Base-by-base conservation (phyloP, 2,113 vertebrate species). In the Mus musculus region DNA sequence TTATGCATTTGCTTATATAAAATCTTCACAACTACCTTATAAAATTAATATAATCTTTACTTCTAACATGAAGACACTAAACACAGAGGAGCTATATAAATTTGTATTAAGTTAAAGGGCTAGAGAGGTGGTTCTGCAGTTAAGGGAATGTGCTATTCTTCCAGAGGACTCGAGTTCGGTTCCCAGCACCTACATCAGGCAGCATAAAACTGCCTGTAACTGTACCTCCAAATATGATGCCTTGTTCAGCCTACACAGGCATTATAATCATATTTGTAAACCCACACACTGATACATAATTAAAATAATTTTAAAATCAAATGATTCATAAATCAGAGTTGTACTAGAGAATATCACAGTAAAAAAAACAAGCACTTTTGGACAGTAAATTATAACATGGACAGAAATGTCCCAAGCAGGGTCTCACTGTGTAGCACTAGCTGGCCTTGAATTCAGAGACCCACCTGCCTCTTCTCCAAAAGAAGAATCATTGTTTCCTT, bases 11-110 rank as follows among this genome's bases (percentile, higher is more conserved):
- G 67, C 39, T n/a, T 54, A 88, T 76, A 26, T 69, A 52, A 77
- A 89, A 78, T 54, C 59, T 13, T 61, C 59, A 81, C 12, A 90
- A 93, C 39, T 77, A 61, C 36, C 42, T 73, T 61, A 86, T 61
- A 8, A 89, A 75, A 26, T 80, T 78, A 91, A 73, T 49, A 65
- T 26, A 65, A 86, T 46, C 24, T 80, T n/a, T 76, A 90, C 61
- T 90, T 88, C 72, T 89, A 39, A 88, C 77, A 91, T 42, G 2
- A 86, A 54, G 26, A 94, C 42, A 84, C 24, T 77, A 95, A 88
- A 85, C 56, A 36, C 22, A n/a, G 78, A 81, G 36, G 54, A 52
- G 11, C 19, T 81, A n/a, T 63, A 24, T 59, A n/a, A 59, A 24
- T 81, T 56, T 81, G 10, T 80, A 61, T n/a, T 26, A 59, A 61